Conservation (phyloP, 1,140 invertebrate species). For the Bombus haemorrhoidalis region DNA sequence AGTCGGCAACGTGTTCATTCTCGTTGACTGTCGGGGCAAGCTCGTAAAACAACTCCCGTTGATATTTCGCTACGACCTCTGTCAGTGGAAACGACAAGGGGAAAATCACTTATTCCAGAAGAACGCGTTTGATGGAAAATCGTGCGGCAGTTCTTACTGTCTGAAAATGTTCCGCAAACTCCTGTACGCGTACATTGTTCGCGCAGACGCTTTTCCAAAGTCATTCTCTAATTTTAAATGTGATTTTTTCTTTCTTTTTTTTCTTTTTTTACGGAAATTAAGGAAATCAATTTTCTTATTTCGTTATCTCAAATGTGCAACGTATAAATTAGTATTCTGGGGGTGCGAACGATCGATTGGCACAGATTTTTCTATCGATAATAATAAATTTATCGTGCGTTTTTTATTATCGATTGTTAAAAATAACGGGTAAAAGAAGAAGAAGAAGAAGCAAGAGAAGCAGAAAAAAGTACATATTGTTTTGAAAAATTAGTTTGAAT, state of each 20-base stretch:
- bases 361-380: too few relatives aligned
- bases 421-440: too few relatives aligned
- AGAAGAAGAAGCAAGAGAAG: too few relatives aligned
- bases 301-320: too few relatives aligned
- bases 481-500: too few relatives aligned
- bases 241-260: too few relatives aligned
- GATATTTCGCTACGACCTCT: slow-evolving; percentile 40
- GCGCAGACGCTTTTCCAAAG: too few relatives aligned
- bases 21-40: slow-evolving; percentile 33
- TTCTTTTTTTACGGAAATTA: background rate
- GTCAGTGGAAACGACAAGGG: slow-evolving; percentile 56
- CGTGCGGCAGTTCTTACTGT: background rate
- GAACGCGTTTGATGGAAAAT: slow-evolving; percentile 34
- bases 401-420: too few relatives aligned
- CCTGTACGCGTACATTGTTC: background rate
- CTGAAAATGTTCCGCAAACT: background rate
- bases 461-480: too few relatives aligned
- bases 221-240: background rate
- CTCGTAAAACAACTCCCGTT: slow-evolving; percentile 61
- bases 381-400: too few relatives aligned
- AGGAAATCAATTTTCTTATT: background rate
- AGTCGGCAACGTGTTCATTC: slow-evolving; percentile 65
- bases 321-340: too few relatives aligned
- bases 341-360: too few relatives aligned
- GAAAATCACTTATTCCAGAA: slow-evolving; percentile 56